These are phyloP conservation scores for Argyresthia goedartella DNA, from an alignment of 2,888 invertebrate genomes.

Conservation along the genomic window DNA sequence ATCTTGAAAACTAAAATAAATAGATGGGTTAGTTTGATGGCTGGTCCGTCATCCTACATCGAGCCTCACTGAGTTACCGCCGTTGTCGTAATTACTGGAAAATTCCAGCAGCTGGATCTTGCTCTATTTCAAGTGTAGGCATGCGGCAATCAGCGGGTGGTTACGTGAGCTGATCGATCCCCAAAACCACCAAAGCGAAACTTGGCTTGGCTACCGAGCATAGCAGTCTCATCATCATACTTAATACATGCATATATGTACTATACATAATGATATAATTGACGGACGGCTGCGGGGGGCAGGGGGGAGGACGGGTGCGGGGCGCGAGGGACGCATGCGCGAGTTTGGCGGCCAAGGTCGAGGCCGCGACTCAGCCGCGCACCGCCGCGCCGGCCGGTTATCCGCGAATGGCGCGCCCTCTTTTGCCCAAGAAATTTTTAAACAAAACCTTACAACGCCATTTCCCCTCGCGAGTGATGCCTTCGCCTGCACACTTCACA, in stretches of 20 bases:
- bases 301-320: slow-evolving; percentile 13
- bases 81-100: too few species aligned
- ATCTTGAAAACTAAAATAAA: too few species aligned
- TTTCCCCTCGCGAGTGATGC: not conserved
- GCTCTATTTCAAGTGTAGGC: too few species aligned
- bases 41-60: too few species aligned
- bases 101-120: too few species aligned
- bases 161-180: too few species aligned
- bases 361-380: slow-evolving; percentile 67
- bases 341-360: slow-evolving; percentile 70
- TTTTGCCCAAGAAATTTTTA: slow-evolving; percentile 41
- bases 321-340: slow-evolving; percentile 62
- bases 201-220: slow-evolving; percentile 1
- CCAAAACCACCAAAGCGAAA: slow-evolving; percentile 3
- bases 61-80: too few species aligned
- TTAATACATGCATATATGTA: too few species aligned
- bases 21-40: too few species aligned
- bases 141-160: too few species aligned
- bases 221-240: slow-evolving; percentile 13
- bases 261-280: slow-evolving; percentile 71
- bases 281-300: slow-evolving; percentile 32
- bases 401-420: slow-evolving; percentile 25
- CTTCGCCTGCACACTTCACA: too few species aligned
- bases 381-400: slow-evolving; percentile 60
- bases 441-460: slow-evolving; percentile 8